These are phyloP conservation scores for Pardalotus punctatus DNA, from an alignment of 2,113 vertebrate genomes.

Conservation along the genomic window DNA sequence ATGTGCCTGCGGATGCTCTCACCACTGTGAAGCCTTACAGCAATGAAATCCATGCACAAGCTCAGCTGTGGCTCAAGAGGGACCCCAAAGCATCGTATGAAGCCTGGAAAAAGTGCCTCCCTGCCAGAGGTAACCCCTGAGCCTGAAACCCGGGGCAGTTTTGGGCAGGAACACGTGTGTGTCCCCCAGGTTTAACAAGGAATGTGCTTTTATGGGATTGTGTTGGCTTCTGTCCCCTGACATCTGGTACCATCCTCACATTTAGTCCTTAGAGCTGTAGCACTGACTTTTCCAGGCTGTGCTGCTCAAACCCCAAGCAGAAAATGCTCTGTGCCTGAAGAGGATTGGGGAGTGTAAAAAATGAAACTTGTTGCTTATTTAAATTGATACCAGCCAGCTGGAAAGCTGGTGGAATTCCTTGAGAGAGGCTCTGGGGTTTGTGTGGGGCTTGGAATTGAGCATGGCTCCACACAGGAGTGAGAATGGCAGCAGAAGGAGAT, in stretches of 20 bases:
- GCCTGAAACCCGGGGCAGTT: background rate
- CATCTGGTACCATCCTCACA: background rate
- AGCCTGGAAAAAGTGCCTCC: conserved; percentile 98
- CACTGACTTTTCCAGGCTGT: background rate
- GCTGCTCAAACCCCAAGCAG: background rate
- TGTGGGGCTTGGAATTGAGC: background rate
- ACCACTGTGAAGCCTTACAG: conserved; percentile 97
- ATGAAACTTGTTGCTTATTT: background rate
- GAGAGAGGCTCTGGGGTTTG: background rate
- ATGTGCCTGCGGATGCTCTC: conserved; percentile 89
- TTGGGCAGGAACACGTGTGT: background rate
- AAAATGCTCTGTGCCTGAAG: background rate
- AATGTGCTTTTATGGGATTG: background rate
- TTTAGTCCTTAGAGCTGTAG: background rate
- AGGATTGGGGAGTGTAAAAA: background rate
- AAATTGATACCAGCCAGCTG: background rate
- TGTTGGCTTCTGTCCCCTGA: background rate
- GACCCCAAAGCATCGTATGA: conserved; percentile 96
- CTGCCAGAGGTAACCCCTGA: conserved; percentile 83
- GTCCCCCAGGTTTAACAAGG: background rate
- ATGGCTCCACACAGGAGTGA: background rate
- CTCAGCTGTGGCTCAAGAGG: conserved; percentile 97
- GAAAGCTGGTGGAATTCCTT: background rate
- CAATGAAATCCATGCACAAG: conserved; percentile 98
- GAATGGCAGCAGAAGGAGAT: background rate